These are phyloP conservation scores for Caenorhabditis auriculariae DNA, from an alignment of 2,888 invertebrate species.

Conservation along the genomic window DNA sequence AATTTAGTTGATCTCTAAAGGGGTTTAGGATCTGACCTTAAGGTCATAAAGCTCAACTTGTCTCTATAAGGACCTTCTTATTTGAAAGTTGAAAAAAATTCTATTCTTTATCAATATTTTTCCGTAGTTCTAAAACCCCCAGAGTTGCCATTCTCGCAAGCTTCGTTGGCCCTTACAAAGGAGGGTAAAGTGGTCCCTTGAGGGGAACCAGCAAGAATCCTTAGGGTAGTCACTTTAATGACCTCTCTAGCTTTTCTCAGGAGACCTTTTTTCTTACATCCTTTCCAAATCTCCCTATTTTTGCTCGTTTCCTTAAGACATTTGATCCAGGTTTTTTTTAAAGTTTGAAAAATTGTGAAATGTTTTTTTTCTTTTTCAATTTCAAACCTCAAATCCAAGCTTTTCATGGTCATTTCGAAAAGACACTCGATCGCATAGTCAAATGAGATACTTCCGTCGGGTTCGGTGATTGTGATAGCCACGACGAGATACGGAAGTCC, in stretches of 20 bases:
- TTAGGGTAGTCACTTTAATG: no score
- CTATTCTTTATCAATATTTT: background rate
- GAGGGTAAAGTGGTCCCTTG: no score
- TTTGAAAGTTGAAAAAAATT: background rate
- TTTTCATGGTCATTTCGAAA: slow-evolving; percentile 30
- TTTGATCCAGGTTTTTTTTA: background rate
- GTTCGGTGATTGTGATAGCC: slow-evolving; percentile 67
- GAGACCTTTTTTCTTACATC: background rate
- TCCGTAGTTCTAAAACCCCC: background rate
- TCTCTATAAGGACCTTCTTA: no score
- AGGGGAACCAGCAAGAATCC: no score
- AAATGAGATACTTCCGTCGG: slow-evolving; percentile 9
- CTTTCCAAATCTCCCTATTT: slow-evolving; percentile 2
- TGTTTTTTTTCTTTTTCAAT: background rate
- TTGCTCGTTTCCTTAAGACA: background rate
- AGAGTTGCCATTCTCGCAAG: background rate
- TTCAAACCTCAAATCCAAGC: slow-evolving; percentile 17
- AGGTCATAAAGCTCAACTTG: no score
- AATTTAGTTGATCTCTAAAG: no score
- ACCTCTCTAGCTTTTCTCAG: no score
- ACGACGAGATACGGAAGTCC: slow-evolving; percentile 90
- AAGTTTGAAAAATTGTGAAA: background rate
- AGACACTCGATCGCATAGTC: slow-evolving; percentile 14
- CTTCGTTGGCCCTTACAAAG: background rate
- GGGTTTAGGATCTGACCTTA: no score